Percentiles rank a stretch among this genome's conserved stretches.
Evolutionary conservation across 2,797 vertebrate species (phyloP).

Genomic region (Pitangus sulphuratus): DNA sequence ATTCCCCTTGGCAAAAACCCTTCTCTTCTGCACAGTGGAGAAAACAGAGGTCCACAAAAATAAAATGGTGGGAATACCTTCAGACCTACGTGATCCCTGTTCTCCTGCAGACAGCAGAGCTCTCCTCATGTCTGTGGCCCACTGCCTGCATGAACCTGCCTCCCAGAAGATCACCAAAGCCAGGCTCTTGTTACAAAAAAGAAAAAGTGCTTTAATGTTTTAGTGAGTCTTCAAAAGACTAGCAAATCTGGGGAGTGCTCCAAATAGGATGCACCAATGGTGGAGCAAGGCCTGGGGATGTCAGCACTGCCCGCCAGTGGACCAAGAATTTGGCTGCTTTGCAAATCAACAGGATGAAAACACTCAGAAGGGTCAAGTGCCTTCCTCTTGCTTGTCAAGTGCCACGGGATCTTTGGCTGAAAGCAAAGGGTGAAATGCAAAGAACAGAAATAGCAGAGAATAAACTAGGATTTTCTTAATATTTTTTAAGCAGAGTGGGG

Average conservation of each 20-base stretch:
- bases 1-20: background rate
- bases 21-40: background rate
- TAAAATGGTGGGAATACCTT: background rate
- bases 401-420: background rate
- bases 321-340: background rate
- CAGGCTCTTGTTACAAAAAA: background rate
- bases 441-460: background rate
- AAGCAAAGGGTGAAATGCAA: background rate
- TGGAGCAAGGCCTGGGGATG: background rate
- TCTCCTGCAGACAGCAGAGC: background rate
- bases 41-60: background rate
- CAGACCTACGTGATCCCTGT: background rate
- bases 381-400: conserved; percentile 13
- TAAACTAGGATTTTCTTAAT: background rate
- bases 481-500: background rate
- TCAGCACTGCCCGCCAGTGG: fast-evolving
- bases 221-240: background rate
- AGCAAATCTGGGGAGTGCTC: background rate
- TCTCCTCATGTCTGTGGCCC: background rate
- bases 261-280: fast-evolving
- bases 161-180: background rate
- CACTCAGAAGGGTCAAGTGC: conserved; percentile 30
- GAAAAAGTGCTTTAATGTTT: background rate
- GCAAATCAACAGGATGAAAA: conserved; percentile 1
- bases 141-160: background rate